These are phyloP conservation scores for Drosophila aldrichi DNA, from an alignment of 2,888 invertebrate species.

Conservation along the genomic window DNA sequence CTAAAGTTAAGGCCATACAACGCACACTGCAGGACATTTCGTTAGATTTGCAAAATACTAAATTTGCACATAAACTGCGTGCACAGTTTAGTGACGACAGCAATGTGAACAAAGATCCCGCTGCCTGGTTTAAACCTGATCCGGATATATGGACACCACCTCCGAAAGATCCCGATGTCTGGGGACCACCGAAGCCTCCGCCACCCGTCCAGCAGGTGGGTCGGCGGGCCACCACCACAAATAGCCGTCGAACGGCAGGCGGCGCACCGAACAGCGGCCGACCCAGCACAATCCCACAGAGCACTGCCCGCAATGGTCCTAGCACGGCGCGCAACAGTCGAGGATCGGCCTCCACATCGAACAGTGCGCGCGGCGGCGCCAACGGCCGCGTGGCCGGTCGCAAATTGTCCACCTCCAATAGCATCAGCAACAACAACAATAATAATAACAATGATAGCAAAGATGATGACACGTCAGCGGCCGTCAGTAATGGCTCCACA, in stretches of 20 bases:
- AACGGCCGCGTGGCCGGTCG: slow-evolving; percentile 67
- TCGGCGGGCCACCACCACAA: slow-evolving; percentile 70
- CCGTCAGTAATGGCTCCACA: slow-evolving; percentile 76
- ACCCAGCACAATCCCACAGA: slow-evolving; percentile 82
- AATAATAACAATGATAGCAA: slow-evolving; percentile 63
- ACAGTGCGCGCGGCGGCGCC: slow-evolving; percentile 47
- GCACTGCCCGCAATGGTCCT: slow-evolving; percentile 64
- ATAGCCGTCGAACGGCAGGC: slow-evolving; percentile 65
- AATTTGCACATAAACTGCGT: slow-evolving; percentile 86
- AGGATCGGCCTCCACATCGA: slow-evolving; percentile 54
- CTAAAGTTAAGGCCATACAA: slow-evolving; percentile 92
- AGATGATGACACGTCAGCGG: slow-evolving; percentile 88
- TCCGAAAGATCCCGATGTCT: slow-evolving; percentile 91
- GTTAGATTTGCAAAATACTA: slow-evolving; percentile 84
- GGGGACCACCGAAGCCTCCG: slow-evolving; percentile 93
- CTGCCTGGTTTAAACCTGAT: slow-evolving; percentile 88
- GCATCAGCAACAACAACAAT: slow-evolving; percentile 40
- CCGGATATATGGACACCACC: slow-evolving; percentile 92
- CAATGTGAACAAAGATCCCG: slow-evolving; percentile 82
- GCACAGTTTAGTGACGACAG: slow-evolving; percentile 82
- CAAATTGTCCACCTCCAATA: slow-evolving; percentile 61
- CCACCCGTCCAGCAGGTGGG: slow-evolving; percentile 79
- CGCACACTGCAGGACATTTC: slow-evolving; percentile 85
- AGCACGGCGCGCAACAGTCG: slow-evolving; percentile 56
- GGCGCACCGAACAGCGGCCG: slow-evolving; percentile 37